These are phyloP conservation scores for Gobionotothen gibberifrons DNA, from an alignment of 2,797 vertebrate genomes.

Conservation along the genomic window DNA sequence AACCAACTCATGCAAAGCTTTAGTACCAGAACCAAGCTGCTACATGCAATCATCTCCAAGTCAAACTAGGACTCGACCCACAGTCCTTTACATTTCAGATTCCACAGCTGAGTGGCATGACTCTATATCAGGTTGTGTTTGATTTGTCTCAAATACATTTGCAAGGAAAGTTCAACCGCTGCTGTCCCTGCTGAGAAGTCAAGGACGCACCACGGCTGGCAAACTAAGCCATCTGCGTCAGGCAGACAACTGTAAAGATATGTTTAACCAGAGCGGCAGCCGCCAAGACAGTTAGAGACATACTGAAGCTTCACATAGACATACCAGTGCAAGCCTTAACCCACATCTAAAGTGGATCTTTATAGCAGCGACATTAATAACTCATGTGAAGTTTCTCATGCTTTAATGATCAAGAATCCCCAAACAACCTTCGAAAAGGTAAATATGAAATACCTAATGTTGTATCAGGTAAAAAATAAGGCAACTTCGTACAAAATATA, in stretches of 20 bases:
- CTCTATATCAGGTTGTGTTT: constrained; percentile 7
- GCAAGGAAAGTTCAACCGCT: background rate
- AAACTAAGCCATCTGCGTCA: constrained; percentile 55
- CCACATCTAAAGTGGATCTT: constrained; percentile 32
- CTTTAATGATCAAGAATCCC: background rate
- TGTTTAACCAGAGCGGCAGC: constrained; percentile 66
- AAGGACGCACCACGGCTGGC: constrained; percentile 50
- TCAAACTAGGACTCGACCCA: too few species aligned
- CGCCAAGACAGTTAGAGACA: constrained; percentile 56
- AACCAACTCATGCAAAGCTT: too few species aligned
- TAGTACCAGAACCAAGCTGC: too few species aligned
- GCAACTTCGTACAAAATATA: background rate
- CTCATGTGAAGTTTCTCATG: constrained; percentile 12
- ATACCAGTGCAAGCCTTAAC: constrained; percentile 44
- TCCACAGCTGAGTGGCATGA: too few species aligned
- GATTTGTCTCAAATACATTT: constrained; percentile 22
- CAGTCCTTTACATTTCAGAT: too few species aligned
- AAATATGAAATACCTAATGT: background rate
- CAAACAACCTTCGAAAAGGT: constrained; percentile 3
- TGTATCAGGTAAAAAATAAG: background rate
- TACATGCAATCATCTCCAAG: too few species aligned
- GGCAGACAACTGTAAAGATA: constrained; percentile 75
- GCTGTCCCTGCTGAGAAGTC: constrained; percentile 40
- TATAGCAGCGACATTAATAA: constrained; percentile 52
- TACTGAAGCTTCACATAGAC: constrained; percentile 54